Percentiles rank a stretch among this genome's conserved stretches.
These are phyloP conservation scores for Orbicella faveolata DNA, from an alignment of 64 coral and sea anemone genomes.

Conservation along the genomic window DNA sequence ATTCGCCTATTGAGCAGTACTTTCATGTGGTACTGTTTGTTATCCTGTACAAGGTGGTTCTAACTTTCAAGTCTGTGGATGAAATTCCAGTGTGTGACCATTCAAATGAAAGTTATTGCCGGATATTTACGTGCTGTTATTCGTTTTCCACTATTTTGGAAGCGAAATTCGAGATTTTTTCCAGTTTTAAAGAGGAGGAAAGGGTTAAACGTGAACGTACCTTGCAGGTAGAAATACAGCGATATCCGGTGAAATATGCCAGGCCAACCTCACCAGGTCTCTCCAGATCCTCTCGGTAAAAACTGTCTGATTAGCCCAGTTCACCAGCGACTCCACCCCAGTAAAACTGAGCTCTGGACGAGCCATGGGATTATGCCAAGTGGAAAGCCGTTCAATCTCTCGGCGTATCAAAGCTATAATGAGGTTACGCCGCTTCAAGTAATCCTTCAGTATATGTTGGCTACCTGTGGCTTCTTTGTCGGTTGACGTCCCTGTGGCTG, in stretches of 20 bases:
- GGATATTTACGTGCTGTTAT: too few species aligned
- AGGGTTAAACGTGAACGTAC: constrained; percentile 11
- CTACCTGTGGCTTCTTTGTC: constrained; percentile 45
- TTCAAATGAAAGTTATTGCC: too few species aligned
- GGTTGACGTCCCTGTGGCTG: constrained; percentile 48
- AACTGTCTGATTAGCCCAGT: constrained; percentile 87
- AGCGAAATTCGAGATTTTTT: too few species aligned
- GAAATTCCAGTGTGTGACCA: too few species aligned
- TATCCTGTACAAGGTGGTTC: too few species aligned
- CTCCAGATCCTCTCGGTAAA: constrained; percentile 93
- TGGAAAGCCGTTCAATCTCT: constrained; percentile 85
- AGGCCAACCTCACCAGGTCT: constrained; percentile 86
- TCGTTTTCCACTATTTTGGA: too few species aligned
- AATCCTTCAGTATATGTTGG: constrained; percentile 75
- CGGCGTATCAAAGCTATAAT: constrained; percentile 85
- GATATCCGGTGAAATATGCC: constrained; percentile 89
- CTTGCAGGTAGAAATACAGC: constrained; percentile 88
- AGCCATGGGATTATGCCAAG: constrained; percentile 90
- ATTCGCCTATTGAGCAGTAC: too few species aligned
- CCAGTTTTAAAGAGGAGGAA: neutral
- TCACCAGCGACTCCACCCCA: constrained; percentile 59
- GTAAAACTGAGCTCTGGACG: constrained; percentile 68
- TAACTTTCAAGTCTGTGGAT: too few species aligned
- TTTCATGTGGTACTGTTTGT: too few species aligned
- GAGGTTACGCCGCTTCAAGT: constrained; percentile 82